Evolutionary conservation across 2,888 invertebrate genomes (phyloP).

Genomic region (Mycalesis mineus): DNA sequence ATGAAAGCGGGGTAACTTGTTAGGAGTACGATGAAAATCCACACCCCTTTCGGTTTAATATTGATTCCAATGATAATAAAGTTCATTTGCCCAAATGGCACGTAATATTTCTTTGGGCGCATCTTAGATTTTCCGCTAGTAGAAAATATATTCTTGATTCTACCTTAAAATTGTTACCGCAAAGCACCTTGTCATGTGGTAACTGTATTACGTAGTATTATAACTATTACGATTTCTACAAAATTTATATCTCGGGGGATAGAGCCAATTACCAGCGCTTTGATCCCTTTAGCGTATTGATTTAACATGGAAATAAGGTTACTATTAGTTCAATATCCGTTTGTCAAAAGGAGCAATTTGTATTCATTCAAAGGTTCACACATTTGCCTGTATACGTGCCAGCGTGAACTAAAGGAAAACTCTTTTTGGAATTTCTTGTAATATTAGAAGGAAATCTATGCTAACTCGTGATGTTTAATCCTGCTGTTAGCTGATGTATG

Average conservation of each 20-base stretch:
- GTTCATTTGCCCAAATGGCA: too few species aligned
- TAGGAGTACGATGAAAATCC: too few species aligned
- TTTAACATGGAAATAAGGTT: slow-evolving; percentile 1
- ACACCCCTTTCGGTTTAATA: too few species aligned
- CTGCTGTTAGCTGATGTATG: too few species aligned
- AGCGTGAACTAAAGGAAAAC: too few species aligned
- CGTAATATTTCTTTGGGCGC: too few species aligned
- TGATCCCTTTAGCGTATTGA: not conserved
- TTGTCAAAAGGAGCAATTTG: slow-evolving; percentile 6
- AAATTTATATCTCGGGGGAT: not conserved
- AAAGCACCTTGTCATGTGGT: not conserved
- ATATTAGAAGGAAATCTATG: too few species aligned
- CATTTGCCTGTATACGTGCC: slow-evolving; percentile 4
- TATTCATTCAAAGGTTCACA: slow-evolving; percentile 3
- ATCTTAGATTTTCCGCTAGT: too few species aligned
- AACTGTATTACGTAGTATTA: not conserved
- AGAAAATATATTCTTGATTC: not conserved
- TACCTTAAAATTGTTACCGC: not conserved
- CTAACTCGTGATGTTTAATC: too few species aligned
- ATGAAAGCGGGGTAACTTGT: too few species aligned
- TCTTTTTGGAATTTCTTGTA: too few species aligned
- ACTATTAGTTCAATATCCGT: slow-evolving; percentile 2
- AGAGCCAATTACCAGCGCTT: not conserved
- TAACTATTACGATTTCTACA: not conserved
- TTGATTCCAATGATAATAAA: too few species aligned